Evolutionary conservation across 1,140 invertebrate genomes (phyloP).

Genomic region (Harpegnathos saltator): DNA sequence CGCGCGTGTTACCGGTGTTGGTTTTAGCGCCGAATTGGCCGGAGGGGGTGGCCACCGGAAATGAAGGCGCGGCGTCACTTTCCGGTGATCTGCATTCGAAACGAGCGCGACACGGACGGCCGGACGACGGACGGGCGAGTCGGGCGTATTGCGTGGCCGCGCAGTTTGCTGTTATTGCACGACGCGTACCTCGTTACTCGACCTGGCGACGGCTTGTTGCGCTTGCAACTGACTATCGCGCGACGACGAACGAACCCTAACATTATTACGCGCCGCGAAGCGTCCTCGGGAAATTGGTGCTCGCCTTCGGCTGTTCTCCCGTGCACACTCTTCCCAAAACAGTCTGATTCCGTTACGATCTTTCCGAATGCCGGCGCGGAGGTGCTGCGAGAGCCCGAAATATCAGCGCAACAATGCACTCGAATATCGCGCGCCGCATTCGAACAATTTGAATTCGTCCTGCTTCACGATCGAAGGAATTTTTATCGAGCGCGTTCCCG

Average conservation of each 20-base stretch:
- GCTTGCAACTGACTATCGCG: background rate
- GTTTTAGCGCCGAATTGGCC: slow-evolving; percentile 51
- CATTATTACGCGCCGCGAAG: slow-evolving; percentile 32
- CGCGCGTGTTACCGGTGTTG: slow-evolving; percentile 25
- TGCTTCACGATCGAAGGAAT: too few species aligned
- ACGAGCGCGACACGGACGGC: slow-evolving; percentile 4
- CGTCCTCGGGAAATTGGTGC: background rate
- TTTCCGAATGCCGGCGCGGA: background rate
- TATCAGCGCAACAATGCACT: too few species aligned
- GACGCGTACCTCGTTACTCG: slow-evolving; percentile 23
- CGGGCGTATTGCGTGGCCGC: slow-evolving; percentile 22
- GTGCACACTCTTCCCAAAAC: background rate
- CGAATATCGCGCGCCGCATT: too few species aligned
- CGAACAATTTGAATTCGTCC: too few species aligned
- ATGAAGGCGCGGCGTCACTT: slow-evolving; percentile 51
- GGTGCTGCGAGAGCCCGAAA: background rate
- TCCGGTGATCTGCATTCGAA: slow-evolving; percentile 57
- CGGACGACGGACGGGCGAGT: too few species aligned
- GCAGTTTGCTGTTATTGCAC: slow-evolving; percentile 56
- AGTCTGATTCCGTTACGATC: background rate
- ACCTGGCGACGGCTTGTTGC: slow-evolving; percentile 20
- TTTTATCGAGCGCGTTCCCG: too few species aligned
- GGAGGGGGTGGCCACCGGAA: slow-evolving; percentile 32
- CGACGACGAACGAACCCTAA: slow-evolving; percentile 24
- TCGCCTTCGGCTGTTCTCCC: background rate